Percentiles rank a stretch among this genome's conserved stretches.
Evolutionary conservation across 2,888 invertebrate species (phyloP).

Genomic region (Drosophila yooni): DNA sequence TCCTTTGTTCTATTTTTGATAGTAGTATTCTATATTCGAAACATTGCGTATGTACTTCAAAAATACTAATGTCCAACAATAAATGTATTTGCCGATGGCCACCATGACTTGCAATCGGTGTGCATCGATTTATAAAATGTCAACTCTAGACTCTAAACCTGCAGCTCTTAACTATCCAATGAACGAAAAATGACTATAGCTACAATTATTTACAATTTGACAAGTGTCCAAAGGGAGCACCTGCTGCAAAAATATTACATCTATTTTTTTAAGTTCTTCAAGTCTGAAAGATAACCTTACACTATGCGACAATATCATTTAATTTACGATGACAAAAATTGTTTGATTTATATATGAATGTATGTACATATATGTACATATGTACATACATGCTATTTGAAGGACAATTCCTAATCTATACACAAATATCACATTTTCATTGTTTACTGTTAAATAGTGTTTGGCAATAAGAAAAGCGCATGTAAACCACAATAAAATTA

Average conservation of each 20-base stretch:
- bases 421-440: neutral
- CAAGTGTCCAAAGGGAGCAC: neutral
- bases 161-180: constrained; percentile 25
- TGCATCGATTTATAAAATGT: constrained; percentile 38
- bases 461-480: constrained; percentile 15
- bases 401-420: neutral
- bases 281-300: neutral
- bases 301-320: constrained; percentile 3
- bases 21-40: constrained; percentile 64
- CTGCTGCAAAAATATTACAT: neutral
- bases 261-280: neutral
- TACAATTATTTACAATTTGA: constrained; percentile 37
- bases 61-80: constrained; percentile 15
- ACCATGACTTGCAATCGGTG: constrained; percentile 55
- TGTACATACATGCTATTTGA: constrained; percentile 2
- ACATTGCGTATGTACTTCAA: constrained; percentile 11
- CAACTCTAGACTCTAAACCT: constrained; percentile 26
- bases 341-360: constrained; percentile 3
- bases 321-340: neutral
- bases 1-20: constrained; percentile 75
- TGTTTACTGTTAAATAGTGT: constrained; percentile 6
- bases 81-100: constrained; percentile 45
- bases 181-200: constrained; percentile 14
- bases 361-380: neutral
- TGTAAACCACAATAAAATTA: constrained; percentile 7